A percentile compares a stretch with the other conserved stretches of the same genome.
Evolutionary conservation across 2,113 vertebrate species (phyloP).

Genomic region (Brachyhypopomus occidentalis): DNA sequence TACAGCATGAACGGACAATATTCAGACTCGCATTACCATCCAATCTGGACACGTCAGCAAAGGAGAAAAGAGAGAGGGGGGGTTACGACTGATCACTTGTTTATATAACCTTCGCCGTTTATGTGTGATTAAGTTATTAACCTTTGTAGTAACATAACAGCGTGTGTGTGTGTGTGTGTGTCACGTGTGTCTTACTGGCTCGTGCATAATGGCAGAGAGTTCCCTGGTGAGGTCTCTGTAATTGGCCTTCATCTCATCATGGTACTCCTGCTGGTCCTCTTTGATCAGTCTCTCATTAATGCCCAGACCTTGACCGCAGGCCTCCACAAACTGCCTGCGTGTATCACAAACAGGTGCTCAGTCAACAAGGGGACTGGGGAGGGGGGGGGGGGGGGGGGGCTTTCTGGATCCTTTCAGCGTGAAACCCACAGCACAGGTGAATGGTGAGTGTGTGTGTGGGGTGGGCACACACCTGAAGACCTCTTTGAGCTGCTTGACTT

Average conservation of each 20-base stretch:
- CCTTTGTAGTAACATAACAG: neutral
- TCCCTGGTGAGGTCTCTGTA: constrained; percentile 93
- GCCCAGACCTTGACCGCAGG: constrained; percentile 89
- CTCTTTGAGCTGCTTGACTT: constrained; percentile 95
- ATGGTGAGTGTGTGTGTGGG: neutral
- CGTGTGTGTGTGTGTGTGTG: neutral
- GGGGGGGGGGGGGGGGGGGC: neutral
- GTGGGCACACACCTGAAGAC: constrained; percentile 86
- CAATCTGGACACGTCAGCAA: constrained; percentile 88
- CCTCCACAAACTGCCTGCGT: constrained; percentile 94
- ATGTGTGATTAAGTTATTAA: too few relatives aligned
- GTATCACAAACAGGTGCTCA: constrained; percentile 12
- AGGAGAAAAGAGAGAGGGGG: constrained; percentile 65
- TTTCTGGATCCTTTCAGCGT: neutral
- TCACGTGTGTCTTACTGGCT: constrained; percentile 78
- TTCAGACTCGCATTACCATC: constrained; percentile 86
- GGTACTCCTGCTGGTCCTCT: constrained; percentile 96
- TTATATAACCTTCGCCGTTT: neutral
- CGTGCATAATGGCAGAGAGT: constrained; percentile 96
- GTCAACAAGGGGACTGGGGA: too few relatives aligned
- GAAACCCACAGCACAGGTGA: neutral
- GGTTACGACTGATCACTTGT: neutral
- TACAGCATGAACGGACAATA: neutral
- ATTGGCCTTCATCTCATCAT: constrained; percentile 98
- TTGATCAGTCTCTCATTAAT: constrained; percentile 95